phyloP scores from a whole-genome alignment of 2,888 invertebrate species.

The Melinaea marsaeus region DNA sequence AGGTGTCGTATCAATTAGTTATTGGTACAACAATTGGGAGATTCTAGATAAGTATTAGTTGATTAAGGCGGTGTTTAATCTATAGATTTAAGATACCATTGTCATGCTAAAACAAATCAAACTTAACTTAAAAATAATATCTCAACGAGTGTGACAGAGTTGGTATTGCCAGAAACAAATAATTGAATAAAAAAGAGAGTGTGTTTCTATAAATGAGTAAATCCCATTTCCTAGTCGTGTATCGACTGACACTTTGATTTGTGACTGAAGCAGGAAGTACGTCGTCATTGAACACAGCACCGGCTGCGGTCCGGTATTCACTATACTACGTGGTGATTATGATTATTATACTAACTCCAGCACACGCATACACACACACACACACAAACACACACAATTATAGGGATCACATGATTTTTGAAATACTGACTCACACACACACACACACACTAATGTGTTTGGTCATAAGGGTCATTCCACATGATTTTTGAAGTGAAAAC shows the following conservation, averaged over 20 bases:
- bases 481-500: neutral
- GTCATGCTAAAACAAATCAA: too few relatives aligned
- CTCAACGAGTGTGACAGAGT: too few relatives aligned
- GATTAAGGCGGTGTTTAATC: neutral
- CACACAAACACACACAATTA: too few relatives aligned
- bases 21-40: neutral
- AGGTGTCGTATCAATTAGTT: too few relatives aligned
- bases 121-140: too few relatives aligned
- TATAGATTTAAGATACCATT: neutral
- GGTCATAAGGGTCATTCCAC: neutral
- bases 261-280: conserved; percentile 23
- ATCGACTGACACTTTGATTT: conserved; percentile 25
- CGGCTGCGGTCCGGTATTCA: conserved; percentile 10
- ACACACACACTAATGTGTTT: neutral
- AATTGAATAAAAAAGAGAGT: conserved; percentile 16
- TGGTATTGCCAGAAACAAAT: neutral
- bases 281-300: conserved; percentile 18
- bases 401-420: too few relatives aligned
- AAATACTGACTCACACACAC: conserved; percentile 4
- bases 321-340: conserved; percentile 17
- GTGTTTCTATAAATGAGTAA: conserved; percentile 21
- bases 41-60: neutral
- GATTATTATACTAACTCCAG: conserved; percentile 9
- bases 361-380: conserved; percentile 8
- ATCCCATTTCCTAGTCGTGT: conserved; percentile 22